Percentiles rank a stretch among this genome's conserved stretches.
These are phyloP conservation scores for Chondrilla cf. caribensis DNA, from an alignment of 37 sponge, comb jelly and placozoan genomes.

Conservation along the genomic window DNA sequence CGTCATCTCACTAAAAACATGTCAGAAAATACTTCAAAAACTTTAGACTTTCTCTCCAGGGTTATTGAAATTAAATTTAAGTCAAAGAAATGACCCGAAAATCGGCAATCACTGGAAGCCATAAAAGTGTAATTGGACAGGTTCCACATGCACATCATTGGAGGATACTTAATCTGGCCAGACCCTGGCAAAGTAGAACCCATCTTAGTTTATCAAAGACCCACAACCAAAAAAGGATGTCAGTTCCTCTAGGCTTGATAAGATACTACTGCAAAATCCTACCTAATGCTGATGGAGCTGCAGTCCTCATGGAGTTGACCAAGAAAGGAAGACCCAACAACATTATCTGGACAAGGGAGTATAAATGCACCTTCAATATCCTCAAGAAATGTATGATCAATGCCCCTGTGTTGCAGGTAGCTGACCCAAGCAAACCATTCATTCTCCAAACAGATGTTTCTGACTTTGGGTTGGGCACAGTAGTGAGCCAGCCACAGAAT, in stretches of 20 bases:
- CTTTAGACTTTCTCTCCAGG: too few species aligned
- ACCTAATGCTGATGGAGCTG: background rate
- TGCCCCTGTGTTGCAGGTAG: constrained; percentile 21
- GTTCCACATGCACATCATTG: too few species aligned
- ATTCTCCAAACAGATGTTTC: constrained; percentile 39
- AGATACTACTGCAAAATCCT: constrained; percentile 19
- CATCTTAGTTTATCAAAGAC: background rate
- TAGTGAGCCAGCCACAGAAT: constrained; percentile 23
- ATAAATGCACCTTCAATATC: background rate
- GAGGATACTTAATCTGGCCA: constrained; percentile 6
- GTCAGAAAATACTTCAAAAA: too few species aligned
- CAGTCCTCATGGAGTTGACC: background rate
- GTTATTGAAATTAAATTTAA: too few species aligned
- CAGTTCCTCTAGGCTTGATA: constrained; percentile 16
- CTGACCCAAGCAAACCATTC: background rate
- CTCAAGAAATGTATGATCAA: background rate
- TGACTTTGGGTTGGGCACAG: constrained; percentile 30
- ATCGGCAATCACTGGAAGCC: too few species aligned
- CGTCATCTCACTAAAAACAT: too few species aligned
- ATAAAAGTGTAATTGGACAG: too few species aligned
- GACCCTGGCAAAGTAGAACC: constrained; percentile 22
- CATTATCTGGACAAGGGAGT: constrained; percentile 15
- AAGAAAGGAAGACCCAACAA: constrained; percentile 5
- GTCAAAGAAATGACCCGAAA: too few species aligned
- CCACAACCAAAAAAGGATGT: constrained; percentile 4